These are phyloP conservation scores for Fratercula arctica DNA, from an alignment of 2,797 vertebrate species.

Conservation along the genomic window DNA sequence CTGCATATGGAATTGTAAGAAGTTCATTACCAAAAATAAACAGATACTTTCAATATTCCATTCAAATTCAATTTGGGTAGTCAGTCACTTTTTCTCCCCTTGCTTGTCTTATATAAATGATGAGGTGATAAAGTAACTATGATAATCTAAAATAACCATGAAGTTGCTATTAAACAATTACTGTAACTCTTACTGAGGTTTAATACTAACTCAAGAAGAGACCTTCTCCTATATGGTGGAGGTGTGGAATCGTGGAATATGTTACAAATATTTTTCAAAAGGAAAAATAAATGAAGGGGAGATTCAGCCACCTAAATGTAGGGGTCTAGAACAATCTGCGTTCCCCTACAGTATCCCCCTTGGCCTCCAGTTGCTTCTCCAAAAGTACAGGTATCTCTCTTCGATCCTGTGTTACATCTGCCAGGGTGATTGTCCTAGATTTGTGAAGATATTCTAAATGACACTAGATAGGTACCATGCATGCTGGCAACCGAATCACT, in stretches of 20 bases:
- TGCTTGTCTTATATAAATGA: not conserved
- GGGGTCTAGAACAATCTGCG: not conserved
- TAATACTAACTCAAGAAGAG: not conserved
- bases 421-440: not conserved
- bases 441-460: not conserved
- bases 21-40: not conserved
- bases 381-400: not conserved
- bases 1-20: not conserved
- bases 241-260: not conserved
- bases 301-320: not conserved
- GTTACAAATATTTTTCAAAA: not conserved
- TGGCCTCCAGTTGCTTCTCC: not conserved
- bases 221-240: not conserved
- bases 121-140: not conserved
- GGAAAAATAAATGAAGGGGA: not conserved
- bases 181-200: not conserved
- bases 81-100: not conserved
- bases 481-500: not conserved
- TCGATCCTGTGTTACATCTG: not conserved
- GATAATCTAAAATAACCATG: not conserved
- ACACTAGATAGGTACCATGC: not conserved
- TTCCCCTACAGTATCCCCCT: not conserved
- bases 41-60: not conserved
- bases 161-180: not conserved
- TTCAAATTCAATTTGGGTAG: not conserved